Percentiles rank a stretch among this genome's conserved stretches.
phyloP scores from a whole-genome alignment of 2,113 vertebrate species.

The Pontoporia blainvillei region DNA sequence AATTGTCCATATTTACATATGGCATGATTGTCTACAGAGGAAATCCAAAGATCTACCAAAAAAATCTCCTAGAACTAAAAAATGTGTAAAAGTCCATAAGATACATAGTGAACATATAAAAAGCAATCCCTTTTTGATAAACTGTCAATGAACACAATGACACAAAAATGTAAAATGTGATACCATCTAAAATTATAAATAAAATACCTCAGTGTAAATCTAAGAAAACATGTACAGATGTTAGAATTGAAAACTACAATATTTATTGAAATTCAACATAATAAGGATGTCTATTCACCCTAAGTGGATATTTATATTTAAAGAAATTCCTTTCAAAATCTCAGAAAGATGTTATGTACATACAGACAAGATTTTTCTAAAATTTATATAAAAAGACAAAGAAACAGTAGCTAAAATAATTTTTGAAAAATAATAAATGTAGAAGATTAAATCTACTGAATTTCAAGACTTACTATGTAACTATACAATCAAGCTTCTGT shows the following conservation, averaged over 20 bases:
- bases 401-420: not conserved
- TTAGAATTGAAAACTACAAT: not conserved
- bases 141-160: not conserved
- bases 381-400: not conserved
- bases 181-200: not conserved
- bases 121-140: not conserved
- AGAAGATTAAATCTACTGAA: not conserved
- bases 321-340: not conserved
- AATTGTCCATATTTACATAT: not conserved
- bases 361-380: not conserved
- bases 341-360: not conserved
- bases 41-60: not conserved
- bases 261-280: not conserved
- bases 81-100: not conserved
- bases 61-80: not conserved
- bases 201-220: not conserved
- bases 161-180: not conserved
- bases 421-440: not conserved
- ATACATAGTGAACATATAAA: not conserved
- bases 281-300: not conserved
- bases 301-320: not conserved
- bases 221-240: not conserved
- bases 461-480: not conserved
- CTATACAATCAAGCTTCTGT: not conserved
- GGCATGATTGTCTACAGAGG: not conserved